Evolutionary conservation across 2,797 vertebrate species (phyloP).

Genomic region (Salarias fasciatus): DNA sequence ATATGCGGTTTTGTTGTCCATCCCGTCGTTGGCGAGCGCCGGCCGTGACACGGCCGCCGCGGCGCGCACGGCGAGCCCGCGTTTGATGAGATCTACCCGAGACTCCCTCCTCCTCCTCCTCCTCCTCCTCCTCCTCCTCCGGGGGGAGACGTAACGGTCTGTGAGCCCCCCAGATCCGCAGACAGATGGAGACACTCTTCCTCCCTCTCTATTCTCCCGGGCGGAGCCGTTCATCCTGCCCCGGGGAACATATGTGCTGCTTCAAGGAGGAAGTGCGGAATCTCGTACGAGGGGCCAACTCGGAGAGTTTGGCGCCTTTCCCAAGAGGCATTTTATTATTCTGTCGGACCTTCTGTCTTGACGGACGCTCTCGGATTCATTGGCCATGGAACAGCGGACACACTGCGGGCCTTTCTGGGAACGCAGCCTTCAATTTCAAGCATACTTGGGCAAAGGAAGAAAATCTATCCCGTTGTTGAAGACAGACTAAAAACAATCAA

Average conservation of each 20-base stretch:
- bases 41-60: constrained; percentile 49
- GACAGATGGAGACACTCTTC: constrained; percentile 77
- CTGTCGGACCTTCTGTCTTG: constrained; percentile 58
- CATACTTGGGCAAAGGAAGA: background rate
- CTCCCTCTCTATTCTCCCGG: constrained; percentile 61
- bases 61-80: constrained; percentile 41
- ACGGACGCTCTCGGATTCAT: constrained; percentile 47
- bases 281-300: constrained; percentile 61
- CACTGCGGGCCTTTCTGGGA: constrained; percentile 10
- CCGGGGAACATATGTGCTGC: constrained; percentile 76
- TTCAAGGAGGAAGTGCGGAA: constrained; percentile 65
- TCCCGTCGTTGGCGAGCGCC: constrained; percentile 52
- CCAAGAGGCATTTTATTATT: constrained; percentile 65
- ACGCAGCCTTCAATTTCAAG: constrained; percentile 17
- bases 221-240: constrained; percentile 66
- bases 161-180: constrained; percentile 68
- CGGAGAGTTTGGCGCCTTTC: constrained; percentile 66
- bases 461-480: no score
- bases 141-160: constrained; percentile 66
- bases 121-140: constrained; percentile 50
- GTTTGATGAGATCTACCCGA: constrained; percentile 55
- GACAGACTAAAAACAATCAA: no score
- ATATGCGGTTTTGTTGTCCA: constrained; percentile 56
- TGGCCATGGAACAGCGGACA: constrained; percentile 23
- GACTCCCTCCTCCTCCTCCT: constrained; percentile 49